Percentiles rank a stretch among this genome's conserved stretches.
These are phyloP conservation scores for Lytechinus pictus DNA, from an alignment of 35 echinoderm and acorn worm genomes.

Conservation along the genomic window DNA sequence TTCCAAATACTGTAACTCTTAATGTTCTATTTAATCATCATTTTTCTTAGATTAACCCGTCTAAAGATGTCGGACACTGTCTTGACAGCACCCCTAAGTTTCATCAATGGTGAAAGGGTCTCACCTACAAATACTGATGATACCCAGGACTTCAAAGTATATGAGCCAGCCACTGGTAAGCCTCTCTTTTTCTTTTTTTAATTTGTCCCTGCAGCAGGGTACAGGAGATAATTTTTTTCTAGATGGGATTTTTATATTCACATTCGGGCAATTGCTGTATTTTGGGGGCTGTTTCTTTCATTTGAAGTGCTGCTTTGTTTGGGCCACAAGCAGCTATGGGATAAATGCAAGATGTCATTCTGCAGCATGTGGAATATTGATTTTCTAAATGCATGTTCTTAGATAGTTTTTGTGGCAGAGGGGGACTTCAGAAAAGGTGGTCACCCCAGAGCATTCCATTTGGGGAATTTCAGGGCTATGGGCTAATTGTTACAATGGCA, in stretches of 20 bases:
- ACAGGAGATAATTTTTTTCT: neutral
- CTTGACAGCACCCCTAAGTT: conserved; percentile 66
- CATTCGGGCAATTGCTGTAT: too few species aligned
- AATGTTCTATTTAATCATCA: neutral
- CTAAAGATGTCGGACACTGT: conserved; percentile 18
- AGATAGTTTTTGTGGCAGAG: too few species aligned
- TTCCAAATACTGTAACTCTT: too few species aligned
- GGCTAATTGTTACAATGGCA: too few species aligned
- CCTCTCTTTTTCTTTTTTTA: neutral
- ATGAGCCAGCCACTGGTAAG: conserved; percentile 75
- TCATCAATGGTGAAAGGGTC: conserved; percentile 62
- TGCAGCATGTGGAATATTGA: too few species aligned
- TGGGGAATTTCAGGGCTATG: too few species aligned
- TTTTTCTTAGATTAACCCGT: neutral
- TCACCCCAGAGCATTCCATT: too few species aligned
- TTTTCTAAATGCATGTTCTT: too few species aligned
- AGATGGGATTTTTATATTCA: neutral
- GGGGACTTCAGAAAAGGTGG: too few species aligned
- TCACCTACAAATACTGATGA: conserved; percentile 44
- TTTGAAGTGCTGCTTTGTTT: too few species aligned
- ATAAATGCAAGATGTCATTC: too few species aligned
- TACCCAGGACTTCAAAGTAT: conserved; percentile 64
- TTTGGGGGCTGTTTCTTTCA: too few species aligned
- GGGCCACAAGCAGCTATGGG: neutral
- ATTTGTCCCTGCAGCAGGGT: neutral